phyloP scores from a whole-genome alignment of 2,888 invertebrate species.

The Mellilla xanthometata region DNA sequence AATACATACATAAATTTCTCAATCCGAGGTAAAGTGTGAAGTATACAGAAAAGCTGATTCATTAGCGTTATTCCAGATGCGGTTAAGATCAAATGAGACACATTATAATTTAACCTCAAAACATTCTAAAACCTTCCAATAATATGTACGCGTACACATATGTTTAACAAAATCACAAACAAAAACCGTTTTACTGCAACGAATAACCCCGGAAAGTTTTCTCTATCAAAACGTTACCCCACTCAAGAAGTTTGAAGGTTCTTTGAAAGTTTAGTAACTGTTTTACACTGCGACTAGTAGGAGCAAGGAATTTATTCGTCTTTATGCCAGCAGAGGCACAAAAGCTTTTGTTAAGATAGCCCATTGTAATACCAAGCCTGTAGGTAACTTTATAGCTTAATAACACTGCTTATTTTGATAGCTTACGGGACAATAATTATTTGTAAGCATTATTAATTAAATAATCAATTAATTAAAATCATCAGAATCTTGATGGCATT shows the following conservation, averaged over 20 bases:
- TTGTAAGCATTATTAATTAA: slow-evolving; percentile 10
- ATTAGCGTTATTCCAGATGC: too few relatives aligned
- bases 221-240: too few relatives aligned
- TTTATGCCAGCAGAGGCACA: slow-evolving; percentile 31
- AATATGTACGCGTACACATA: too few relatives aligned
- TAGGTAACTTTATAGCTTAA: slow-evolving; percentile 24
- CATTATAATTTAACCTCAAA: too few relatives aligned
- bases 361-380: slow-evolving; percentile 29
- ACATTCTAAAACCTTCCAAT: too few relatives aligned
- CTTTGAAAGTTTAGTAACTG: slow-evolving; percentile 2
- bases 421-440: slow-evolving; percentile 8
- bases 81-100: too few relatives aligned
- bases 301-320: slow-evolving; percentile 27
- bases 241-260: not conserved
- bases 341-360: slow-evolving; percentile 33
- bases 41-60: too few relatives aligned
- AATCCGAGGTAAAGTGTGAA: too few relatives aligned
- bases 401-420: slow-evolving; percentile 9
- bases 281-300: not conserved
- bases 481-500: not conserved
- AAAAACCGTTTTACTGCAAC: too few relatives aligned
- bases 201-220: too few relatives aligned
- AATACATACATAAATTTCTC: too few relatives aligned
- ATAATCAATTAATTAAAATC: slow-evolving; percentile 12
- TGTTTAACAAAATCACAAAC: too few relatives aligned